Conservation (phyloP, 2,113 vertebrate species). For the Ageneiosus marmoratus region DNA sequence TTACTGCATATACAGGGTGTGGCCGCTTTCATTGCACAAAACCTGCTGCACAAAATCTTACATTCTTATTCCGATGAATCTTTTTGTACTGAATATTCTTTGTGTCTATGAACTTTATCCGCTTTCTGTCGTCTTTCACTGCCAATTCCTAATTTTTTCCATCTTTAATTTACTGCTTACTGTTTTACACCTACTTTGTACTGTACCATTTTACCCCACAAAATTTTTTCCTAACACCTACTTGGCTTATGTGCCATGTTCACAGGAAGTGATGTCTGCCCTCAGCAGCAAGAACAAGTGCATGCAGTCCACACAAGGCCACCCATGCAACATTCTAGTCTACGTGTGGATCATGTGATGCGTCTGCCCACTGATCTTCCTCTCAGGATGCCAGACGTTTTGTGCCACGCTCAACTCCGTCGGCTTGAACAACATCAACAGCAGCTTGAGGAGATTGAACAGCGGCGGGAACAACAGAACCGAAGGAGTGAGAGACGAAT, state of each 20-base stretch:
- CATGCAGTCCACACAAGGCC: conserved; percentile 40
- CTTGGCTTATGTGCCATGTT: conserved; percentile 59
- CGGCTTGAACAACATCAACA: conserved; percentile 72
- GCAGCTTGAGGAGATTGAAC: conserved; percentile 71
- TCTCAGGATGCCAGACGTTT: conserved; percentile 56
- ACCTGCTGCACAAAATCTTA: conserved; percentile 30
- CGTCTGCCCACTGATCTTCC: conserved; percentile 67
- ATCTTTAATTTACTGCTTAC: conserved; percentile 21
- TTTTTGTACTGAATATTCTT: conserved; percentile 15
- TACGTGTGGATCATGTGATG: conserved; percentile 34
- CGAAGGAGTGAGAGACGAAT: conserved; percentile 52
- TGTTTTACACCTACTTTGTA: background rate
- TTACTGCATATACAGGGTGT: conserved; percentile 76
- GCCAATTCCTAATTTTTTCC: background rate
- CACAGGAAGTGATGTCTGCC: conserved; percentile 37
- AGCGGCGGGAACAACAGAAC: conserved; percentile 63
- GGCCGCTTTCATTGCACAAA: conserved; percentile 60
- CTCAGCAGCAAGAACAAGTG: background rate
- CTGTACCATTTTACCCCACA: conserved; percentile 29
- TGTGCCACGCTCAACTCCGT: conserved; percentile 68
- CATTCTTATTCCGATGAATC: conserved; percentile 14
- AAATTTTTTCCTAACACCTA: conserved; percentile 44
- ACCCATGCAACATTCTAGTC: conserved; percentile 49
- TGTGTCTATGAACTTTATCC: background rate
- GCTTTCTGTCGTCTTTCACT: background rate